Percentiles rank a stretch among this genome's conserved stretches.
Conservation (phyloP, 2,888 invertebrate species). For the Xestoiulus laeticollis region DNA sequence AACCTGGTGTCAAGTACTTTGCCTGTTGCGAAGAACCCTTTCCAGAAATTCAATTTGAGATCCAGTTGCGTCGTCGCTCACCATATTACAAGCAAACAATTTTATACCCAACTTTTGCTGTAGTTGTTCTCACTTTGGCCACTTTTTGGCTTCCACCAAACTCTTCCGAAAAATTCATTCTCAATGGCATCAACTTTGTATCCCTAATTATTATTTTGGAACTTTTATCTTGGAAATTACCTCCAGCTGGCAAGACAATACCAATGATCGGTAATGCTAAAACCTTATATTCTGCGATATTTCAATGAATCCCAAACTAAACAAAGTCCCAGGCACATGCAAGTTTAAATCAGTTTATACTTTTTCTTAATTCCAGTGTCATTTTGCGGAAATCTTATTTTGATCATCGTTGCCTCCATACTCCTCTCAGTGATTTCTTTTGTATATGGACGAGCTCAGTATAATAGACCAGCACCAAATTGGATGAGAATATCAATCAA, state of each 20-base stretch:
- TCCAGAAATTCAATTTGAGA: slow-evolving; percentile 45
- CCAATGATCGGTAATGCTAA: slow-evolving; percentile 53
- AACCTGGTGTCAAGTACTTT: slow-evolving; percentile 38
- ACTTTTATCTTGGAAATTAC: slow-evolving; percentile 52
- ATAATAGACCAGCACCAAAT: slow-evolving; percentile 47
- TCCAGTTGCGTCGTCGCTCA: slow-evolving; percentile 34
- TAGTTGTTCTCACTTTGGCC: slow-evolving; percentile 24
- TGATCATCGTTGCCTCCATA: slow-evolving; percentile 49
- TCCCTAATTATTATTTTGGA: slow-evolving; percentile 47
- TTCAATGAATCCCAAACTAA: no score
- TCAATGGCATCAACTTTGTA: slow-evolving; percentile 28
- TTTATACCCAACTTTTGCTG: slow-evolving; percentile 47
- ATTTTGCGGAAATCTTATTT: slow-evolving; percentile 50
- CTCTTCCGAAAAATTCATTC: slow-evolving; percentile 46
- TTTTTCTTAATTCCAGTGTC: slow-evolving; percentile 44
- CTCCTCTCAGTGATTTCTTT: slow-evolving; percentile 50
- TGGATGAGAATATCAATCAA: slow-evolving; percentile 45
- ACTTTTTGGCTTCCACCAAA: slow-evolving; percentile 53
- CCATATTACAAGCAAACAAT: slow-evolving; percentile 51
- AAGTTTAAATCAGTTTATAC: background rate
- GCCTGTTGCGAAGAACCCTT: slow-evolving; percentile 52
- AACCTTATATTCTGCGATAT: no score
- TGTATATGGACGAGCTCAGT: slow-evolving; percentile 48
- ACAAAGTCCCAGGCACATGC: no score
- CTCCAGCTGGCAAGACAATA: slow-evolving; percentile 52